Percentiles rank a stretch among this genome's conserved stretches.
phyloP scores from a whole-genome alignment of 2,888 invertebrate genomes.

The Hirtodrosophila duncani region DNA sequence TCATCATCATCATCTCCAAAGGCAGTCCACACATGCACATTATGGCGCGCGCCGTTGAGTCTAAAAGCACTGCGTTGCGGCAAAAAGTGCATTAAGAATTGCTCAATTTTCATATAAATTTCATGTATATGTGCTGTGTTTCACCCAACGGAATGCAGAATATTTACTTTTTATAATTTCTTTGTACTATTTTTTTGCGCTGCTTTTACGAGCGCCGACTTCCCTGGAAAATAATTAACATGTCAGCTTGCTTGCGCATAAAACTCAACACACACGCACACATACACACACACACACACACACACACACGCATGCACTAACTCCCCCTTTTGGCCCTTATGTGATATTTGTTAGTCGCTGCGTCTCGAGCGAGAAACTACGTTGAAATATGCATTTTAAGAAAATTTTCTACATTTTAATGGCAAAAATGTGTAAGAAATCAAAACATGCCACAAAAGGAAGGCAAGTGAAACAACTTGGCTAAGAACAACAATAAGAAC shows the following conservation, averaged over 20 bases:
- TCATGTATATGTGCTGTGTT: no score
- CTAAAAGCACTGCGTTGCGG: no score
- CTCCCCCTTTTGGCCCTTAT: background rate
- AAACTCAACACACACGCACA: slow-evolving; percentile 16
- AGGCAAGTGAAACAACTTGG: slow-evolving; percentile 18
- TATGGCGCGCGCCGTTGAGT: no score
- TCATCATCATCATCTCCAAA: no score
- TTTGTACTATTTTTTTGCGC: no score
- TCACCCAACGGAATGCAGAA: no score
- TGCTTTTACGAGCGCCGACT: no score
- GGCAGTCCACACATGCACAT: slow-evolving; percentile 24
- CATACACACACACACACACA: background rate
- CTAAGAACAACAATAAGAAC: slow-evolving; percentile 11
- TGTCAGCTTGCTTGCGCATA: slow-evolving; percentile 37
- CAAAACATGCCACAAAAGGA: slow-evolving; percentile 31
- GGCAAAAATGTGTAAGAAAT: slow-evolving; percentile 55
- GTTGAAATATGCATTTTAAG: slow-evolving; percentile 15
- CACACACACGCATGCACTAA: slow-evolving; percentile 5
- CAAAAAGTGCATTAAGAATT: slow-evolving; percentile 19
- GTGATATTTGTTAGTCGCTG: slow-evolving; percentile 14
- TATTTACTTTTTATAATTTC: no score
- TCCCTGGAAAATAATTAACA: slow-evolving; percentile 46
- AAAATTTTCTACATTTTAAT: slow-evolving; percentile 32
- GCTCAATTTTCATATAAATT: background rate
- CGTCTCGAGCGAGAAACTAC: slow-evolving; percentile 34